Percentiles rank a stretch among this genome's conserved stretches.
phyloP scores from a whole-genome alignment of 2,888 invertebrate species.

The Scelioninae gen. 2 region DNA sequence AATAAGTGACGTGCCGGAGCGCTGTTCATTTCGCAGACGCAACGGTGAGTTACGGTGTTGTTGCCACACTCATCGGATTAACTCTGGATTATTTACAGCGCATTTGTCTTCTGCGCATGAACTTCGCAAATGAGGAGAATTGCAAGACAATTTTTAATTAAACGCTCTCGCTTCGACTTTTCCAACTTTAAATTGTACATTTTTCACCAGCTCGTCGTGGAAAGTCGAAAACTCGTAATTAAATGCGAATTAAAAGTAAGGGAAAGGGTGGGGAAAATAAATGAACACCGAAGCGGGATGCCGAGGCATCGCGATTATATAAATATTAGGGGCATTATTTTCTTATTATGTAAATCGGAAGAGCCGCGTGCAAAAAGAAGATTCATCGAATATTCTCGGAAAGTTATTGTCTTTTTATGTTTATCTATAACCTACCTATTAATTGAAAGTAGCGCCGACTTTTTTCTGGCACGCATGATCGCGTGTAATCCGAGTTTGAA shows the following conservation, averaged over 20 bases:
- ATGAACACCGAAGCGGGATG: neutral
- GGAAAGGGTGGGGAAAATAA: too few species aligned
- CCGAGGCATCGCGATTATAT: slow-evolving; percentile 6
- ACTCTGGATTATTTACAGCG: slow-evolving; percentile 47
- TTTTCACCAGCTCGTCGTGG: slow-evolving; percentile 17
- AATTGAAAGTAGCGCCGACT: slow-evolving; percentile 11
- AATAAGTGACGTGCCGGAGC: slow-evolving; percentile 66
- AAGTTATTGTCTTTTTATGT: slow-evolving; percentile 27
- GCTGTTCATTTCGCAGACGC: slow-evolving; percentile 65
- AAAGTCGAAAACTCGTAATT: slow-evolving; percentile 15
- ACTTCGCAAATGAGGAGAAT: slow-evolving; percentile 39
- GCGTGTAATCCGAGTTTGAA: slow-evolving; percentile 16
- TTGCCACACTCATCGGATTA: slow-evolving; percentile 46
- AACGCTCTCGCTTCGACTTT: slow-evolving; percentile 15
- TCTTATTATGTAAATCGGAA: slow-evolving; percentile 4
- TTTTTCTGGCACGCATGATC: slow-evolving; percentile 5
- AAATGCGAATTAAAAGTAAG: too few species aligned
- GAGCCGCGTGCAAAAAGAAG: slow-evolving; percentile 1
- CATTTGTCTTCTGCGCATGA: slow-evolving; percentile 43
- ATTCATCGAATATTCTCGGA: neutral
- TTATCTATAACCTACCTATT: slow-evolving; percentile 11
- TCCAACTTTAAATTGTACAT: slow-evolving; percentile 2
- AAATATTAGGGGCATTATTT: slow-evolving; percentile 1
- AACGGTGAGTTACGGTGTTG: slow-evolving; percentile 66
- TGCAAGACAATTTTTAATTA: slow-evolving; percentile 47